Percentiles rank a stretch among this genome's conserved stretches.
Evolutionary conservation across 2,797 vertebrate species (phyloP).

Genomic region (Mycteria americana): DNA sequence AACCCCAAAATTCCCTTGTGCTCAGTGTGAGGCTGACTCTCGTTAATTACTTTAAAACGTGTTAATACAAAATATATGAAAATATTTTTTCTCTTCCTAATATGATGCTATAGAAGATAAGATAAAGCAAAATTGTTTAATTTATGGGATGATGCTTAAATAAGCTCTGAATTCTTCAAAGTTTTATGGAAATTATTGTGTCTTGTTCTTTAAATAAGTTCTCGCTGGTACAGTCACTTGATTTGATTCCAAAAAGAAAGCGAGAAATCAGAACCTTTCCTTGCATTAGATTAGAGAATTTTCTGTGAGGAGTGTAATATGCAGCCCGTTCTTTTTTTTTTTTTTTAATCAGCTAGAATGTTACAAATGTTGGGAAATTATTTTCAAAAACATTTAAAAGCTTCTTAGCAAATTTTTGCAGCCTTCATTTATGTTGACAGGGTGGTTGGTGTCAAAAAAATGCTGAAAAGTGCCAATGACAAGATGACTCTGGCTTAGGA

Average conservation of each 20-base stretch:
- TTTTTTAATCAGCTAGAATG: background rate
- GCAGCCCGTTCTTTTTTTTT: background rate
- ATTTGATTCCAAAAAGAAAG: background rate
- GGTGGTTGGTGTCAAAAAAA: background rate
- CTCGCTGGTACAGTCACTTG: background rate
- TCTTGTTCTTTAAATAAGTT: background rate
- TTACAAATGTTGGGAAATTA: background rate
- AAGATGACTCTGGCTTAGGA: background rate
- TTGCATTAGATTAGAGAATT: background rate
- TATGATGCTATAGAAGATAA: background rate
- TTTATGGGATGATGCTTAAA: background rate
- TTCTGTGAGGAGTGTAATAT: background rate
- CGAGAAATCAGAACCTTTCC: background rate
- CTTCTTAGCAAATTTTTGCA: background rate
- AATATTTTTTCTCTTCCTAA: background rate
- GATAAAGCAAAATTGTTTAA: background rate
- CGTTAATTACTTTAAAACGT: background rate
- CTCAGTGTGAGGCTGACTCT: background rate
- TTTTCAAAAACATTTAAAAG: background rate
- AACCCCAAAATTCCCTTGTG: background rate
- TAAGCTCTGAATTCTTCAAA: background rate
- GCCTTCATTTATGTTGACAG: background rate
- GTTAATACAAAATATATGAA: background rate
- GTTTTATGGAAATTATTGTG: background rate
- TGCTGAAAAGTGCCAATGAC: background rate